phyloP scores from a whole-genome alignment of 2,797 vertebrate genomes.

The Phataginus tricuspis region DNA sequence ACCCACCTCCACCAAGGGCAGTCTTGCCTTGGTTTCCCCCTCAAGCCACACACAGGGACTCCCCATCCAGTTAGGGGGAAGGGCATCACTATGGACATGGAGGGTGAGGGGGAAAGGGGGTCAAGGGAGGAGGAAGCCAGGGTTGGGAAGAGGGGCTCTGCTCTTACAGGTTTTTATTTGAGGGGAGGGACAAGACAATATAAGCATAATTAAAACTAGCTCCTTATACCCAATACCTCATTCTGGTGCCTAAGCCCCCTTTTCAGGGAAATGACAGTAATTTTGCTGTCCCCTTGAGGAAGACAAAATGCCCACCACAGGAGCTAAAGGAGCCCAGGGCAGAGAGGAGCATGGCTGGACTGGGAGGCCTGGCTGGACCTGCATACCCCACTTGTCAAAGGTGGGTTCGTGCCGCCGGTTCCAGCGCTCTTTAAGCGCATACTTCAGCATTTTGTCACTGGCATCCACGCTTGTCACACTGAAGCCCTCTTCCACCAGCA shows the following conservation, averaged over 20 bases:
- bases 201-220: not conserved
- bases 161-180: not conserved
- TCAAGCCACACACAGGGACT: not conserved
- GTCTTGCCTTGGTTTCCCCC: not conserved
- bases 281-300: not conserved
- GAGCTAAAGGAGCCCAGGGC: not conserved
- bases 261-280: not conserved
- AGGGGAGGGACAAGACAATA: not conserved
- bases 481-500: constrained; percentile 97
- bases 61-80: not conserved
- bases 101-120: not conserved
- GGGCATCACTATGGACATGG: not conserved
- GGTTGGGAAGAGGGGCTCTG: not conserved
- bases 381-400: constrained; percentile 96
- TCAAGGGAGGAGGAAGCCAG: not conserved
- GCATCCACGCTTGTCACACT: constrained; percentile 95
- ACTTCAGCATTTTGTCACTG: constrained; percentile 99
- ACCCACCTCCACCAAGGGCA: not conserved
- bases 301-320: not conserved
- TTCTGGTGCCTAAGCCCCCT: not conserved
- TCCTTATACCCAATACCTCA: too few species aligned
- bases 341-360: not conserved
- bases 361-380: not conserved
- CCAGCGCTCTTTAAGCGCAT: constrained; percentile 96
- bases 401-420: constrained; percentile 93